Conservation (phyloP, 1,140 invertebrate genomes). For the Eumeta japonica region DNA sequence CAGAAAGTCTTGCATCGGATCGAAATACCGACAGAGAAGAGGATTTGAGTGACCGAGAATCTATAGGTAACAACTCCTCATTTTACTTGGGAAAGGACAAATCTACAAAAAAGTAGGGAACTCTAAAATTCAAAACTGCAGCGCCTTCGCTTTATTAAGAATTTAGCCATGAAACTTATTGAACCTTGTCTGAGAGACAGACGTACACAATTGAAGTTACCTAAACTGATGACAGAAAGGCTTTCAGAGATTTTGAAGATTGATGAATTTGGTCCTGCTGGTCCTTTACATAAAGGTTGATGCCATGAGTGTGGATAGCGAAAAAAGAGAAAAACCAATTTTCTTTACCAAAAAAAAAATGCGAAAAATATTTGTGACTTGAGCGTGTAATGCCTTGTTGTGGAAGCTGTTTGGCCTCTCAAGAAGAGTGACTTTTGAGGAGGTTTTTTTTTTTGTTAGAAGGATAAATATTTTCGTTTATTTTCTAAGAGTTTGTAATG, state of each 20-base stretch:
- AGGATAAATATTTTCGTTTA: no score
- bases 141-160: not conserved
- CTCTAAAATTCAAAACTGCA: not conserved
- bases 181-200: not conserved
- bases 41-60: no score
- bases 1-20: not conserved
- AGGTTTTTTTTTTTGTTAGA: not conserved
- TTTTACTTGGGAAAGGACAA: not conserved
- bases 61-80: not conserved
- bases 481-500: no score
- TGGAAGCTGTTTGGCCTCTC: not conserved
- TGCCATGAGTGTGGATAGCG: not conserved
- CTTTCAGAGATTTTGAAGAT: not conserved
- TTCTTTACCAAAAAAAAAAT: not conserved
- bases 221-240: not conserved
- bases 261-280: not conserved
- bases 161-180: no score
- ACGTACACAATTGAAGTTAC: not conserved
- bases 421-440: constrained; percentile 1
- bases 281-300: not conserved
- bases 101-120: not conserved
- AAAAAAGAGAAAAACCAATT: not conserved
- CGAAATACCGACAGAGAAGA: no score
- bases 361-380: no score
- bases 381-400: not conserved